Evolutionary conservation across 2,888 invertebrate genomes (phyloP), one percentile per base, ranked within the genome.

Genomic region (Endomychus coccineus): DNA sequence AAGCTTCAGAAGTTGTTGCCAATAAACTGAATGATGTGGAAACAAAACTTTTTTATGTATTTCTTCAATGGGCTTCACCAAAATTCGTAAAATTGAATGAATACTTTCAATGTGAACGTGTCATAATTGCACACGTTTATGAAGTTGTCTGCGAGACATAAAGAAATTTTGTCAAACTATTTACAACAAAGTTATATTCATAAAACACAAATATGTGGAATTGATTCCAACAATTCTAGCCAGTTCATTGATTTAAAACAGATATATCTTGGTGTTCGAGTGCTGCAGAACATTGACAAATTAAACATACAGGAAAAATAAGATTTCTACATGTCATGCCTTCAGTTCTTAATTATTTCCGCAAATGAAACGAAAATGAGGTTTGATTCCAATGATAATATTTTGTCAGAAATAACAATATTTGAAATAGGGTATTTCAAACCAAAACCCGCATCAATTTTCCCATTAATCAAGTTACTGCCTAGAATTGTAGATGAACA

Each of bases 1-100:
- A 33, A 33, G 4, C 32, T 13, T 32, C 32, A 7, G 32, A 32
- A 32, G 9, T 22, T 13, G 21, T 32, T 13, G 32, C 32, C 7
- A 31, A 22, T 10, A 32, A 15, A 9, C 22, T 22, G 10, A 22
- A 22, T 11, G 32, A 32, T 22, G 12, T 6, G n/a, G 16, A 6
- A 32, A 14, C 22, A n/a, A 32, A 32, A 11, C 13, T 32, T 5
- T 32, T 32, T 11, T 32, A 22, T 22, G 19, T 12, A 21, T 32
- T 32, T 32, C 32, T 32, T 31, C 14, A 27, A 16, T 27, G 15
- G 16, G n/a, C 16, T 7, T 11, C 16, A 15, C 27, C 16, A 2
- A 27, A 27, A 27, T 27, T 27, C n/a, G n/a, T n/a, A 9, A 9
- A 27, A 27, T 15, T 15, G 10, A 27, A 27, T 27, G n/a, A n/a